Evolutionary conservation across 2,888 invertebrate species (phyloP).

Genomic region (Dromius quadrimaculatus): DNA sequence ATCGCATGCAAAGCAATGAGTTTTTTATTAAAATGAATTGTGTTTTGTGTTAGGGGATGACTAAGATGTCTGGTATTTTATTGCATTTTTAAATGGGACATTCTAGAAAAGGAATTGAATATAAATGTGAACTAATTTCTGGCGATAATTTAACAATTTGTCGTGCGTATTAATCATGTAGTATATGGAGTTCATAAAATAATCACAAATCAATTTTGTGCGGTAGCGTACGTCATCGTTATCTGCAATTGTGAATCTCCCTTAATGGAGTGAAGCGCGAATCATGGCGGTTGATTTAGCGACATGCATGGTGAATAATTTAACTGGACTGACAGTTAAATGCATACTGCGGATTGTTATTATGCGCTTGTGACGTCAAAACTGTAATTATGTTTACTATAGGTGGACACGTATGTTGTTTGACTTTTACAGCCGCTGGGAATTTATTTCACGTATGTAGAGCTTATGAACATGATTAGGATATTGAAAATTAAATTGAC

Average conservation of each 20-base stretch:
- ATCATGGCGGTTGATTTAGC: conserved; percentile 20
- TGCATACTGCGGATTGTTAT: conserved; percentile 26
- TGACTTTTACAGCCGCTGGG: too few relatives aligned
- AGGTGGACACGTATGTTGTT: not conserved
- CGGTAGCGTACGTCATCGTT: not conserved
- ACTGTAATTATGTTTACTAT: conserved; percentile 6
- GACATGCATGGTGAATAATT: conserved; percentile 20
- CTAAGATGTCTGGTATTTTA: conserved; percentile 9
- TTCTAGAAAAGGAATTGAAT: not conserved
- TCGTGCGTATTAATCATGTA: not conserved
- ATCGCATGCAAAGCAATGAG: conserved; percentile 15
- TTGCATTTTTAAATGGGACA: not conserved
- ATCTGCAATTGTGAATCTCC: conserved; percentile 16
- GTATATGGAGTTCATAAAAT: not conserved
- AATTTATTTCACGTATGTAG: too few relatives aligned
- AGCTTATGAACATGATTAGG: too few relatives aligned
- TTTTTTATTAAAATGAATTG: conserved; percentile 8
- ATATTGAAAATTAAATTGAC: too few relatives aligned
- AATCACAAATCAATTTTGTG: not conserved
- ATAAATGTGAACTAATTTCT: conserved; percentile 8
- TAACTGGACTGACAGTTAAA: conserved; percentile 14
- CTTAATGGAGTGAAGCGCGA: conserved; percentile 16
- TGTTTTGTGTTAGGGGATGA: not conserved
- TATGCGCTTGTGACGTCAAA: conserved; percentile 20
- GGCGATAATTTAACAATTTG: conserved; percentile 3